Conservation (phyloP, 1,140 invertebrate genomes). For the Drosophila yakuba region DNA sequence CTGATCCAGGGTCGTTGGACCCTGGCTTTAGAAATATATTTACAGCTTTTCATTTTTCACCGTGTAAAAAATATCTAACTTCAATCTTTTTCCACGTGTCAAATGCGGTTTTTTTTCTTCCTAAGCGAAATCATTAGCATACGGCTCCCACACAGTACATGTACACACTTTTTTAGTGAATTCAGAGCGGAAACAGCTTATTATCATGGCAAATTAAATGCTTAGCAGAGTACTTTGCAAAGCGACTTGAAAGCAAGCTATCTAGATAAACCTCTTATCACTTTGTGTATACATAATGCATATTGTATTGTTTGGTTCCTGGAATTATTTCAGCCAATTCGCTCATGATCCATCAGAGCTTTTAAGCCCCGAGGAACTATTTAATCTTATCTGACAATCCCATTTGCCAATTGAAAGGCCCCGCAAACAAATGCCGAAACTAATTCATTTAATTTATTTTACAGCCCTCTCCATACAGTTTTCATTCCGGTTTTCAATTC, state of each 20-base stretch:
- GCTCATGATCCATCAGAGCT: constrained; percentile 22
- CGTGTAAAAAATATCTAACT: constrained; percentile 13
- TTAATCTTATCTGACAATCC: constrained; percentile 41
- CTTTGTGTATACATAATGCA: constrained; percentile 22
- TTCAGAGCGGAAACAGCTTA: constrained; percentile 56
- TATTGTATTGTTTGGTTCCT: constrained; percentile 16
- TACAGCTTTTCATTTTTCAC: not conserved
- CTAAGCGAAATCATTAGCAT: constrained; percentile 49
- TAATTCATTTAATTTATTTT: constrained; percentile 60
- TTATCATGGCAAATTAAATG: constrained; percentile 63
- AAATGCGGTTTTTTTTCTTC: constrained; percentile 12
- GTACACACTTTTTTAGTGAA: constrained; percentile 11
- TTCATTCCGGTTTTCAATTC: constrained; percentile 33
- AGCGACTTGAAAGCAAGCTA: constrained; percentile 17
- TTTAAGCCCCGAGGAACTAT: constrained; percentile 5
- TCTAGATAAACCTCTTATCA: constrained; percentile 43
- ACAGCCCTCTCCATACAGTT: constrained; percentile 44
- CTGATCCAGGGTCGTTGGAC: constrained; percentile 61
- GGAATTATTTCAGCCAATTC: constrained; percentile 15
- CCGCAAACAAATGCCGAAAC: constrained; percentile 36
- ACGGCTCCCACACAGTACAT: constrained; percentile 44
- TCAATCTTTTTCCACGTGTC: constrained; percentile 15
- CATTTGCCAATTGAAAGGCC: constrained; percentile 46
- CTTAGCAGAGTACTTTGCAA: constrained; percentile 45
- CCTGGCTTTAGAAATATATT: not conserved